Conservation (phyloP, 2,797 vertebrate species). For the Sylvilagus floridanus region DNA sequence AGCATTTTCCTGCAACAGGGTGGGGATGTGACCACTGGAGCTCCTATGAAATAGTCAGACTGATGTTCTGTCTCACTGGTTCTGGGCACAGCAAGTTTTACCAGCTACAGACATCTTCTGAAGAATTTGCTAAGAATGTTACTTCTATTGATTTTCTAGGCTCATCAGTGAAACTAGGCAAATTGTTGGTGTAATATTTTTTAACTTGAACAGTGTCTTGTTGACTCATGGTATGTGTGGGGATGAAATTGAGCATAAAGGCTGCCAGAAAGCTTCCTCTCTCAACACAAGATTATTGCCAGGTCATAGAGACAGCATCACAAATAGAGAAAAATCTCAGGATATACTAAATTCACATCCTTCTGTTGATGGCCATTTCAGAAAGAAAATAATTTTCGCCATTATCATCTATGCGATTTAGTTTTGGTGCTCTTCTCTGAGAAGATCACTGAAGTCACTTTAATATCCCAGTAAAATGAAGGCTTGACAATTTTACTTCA, state of each 20-base stretch:
- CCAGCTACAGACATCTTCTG: background rate
- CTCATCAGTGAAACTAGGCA: background rate
- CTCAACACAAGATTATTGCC: background rate
- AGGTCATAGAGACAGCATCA: background rate
- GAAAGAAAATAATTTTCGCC: slow-evolving; percentile 13
- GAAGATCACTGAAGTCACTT: background rate
- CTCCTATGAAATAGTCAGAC: background rate
- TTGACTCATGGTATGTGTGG: background rate
- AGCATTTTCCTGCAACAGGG: background rate
- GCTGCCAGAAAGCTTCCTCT: background rate
- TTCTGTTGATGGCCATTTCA: background rate
- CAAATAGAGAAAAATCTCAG: background rate
- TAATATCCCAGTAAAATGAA: slow-evolving; percentile 14
- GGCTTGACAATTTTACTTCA: background rate
- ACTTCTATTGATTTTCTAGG: slow-evolving; percentile 21
- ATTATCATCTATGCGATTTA: background rate
- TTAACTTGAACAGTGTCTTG: slow-evolving; percentile 40
- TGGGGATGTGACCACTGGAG: background rate
- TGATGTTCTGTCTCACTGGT: background rate
- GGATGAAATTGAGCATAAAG: background rate
- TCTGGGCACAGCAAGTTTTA: background rate
- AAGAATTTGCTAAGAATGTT: slow-evolving; percentile 31
- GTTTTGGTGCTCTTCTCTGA: background rate
- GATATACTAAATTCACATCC: background rate
- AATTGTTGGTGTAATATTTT: slow-evolving; percentile 49